phyloP scores from a whole-genome alignment of 2,113 vertebrate genomes.

The Ranitomeya variabilis region DNA sequence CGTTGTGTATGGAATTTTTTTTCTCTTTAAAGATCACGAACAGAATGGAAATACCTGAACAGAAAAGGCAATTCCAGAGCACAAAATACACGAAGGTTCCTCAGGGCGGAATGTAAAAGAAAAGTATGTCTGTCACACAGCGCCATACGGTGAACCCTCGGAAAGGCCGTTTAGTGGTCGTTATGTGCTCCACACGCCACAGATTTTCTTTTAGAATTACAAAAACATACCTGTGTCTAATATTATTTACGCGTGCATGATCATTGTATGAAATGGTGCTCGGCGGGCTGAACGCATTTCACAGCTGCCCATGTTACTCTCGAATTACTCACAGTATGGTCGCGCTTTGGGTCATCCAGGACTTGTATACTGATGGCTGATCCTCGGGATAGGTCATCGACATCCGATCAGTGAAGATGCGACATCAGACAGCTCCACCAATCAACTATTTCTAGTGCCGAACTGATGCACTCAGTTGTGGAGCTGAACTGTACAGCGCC shows the following conservation, averaged over 20 bases:
- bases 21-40: background rate
- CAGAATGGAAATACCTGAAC: background rate
- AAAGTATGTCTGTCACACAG: background rate
- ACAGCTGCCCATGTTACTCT: too few relatives aligned
- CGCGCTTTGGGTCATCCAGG: too few relatives aligned
- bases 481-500: too few relatives aligned
- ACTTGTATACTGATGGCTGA: too few relatives aligned
- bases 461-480: too few relatives aligned
- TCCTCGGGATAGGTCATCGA: too few relatives aligned
- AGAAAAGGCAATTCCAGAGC: background rate
- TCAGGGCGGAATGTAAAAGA: background rate
- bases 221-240: background rate
- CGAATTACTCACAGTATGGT: too few relatives aligned
- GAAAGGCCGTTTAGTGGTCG: background rate
- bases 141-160: background rate
- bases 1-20: background rate
- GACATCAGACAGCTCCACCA: too few relatives aligned
- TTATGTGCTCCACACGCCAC: background rate
- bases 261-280: background rate
- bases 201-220: background rate
- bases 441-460: too few relatives aligned
- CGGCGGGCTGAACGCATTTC: background rate
- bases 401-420: too few relatives aligned
- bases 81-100: background rate
- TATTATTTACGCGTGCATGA: too few relatives aligned